A percentile compares a stretch with the other conserved stretches of the same genome.
These are phyloP conservation scores for Dryas iulia DNA, from an alignment of 1,140 invertebrate genomes.

Conservation along the genomic window DNA sequence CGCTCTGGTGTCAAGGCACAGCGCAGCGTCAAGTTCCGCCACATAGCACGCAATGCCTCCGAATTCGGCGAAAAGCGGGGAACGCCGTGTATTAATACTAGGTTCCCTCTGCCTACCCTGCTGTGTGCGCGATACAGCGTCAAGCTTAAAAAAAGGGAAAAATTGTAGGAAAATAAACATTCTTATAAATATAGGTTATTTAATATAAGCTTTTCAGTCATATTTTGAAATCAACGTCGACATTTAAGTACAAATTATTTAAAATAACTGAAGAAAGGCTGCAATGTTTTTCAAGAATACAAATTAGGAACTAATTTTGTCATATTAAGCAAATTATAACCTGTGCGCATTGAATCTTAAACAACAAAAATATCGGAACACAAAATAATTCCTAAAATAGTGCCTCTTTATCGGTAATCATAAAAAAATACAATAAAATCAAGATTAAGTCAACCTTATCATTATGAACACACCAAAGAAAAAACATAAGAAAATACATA, in stretches of 20 bases:
- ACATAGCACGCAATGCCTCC: no score
- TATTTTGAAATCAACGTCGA: not conserved
- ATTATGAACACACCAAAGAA: not conserved
- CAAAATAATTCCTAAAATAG: not conserved
- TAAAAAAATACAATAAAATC: not conserved
- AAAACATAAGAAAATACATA: not conserved
- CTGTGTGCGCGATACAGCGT: no score
- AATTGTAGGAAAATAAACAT: constrained; percentile 1
- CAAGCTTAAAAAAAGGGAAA: no score
- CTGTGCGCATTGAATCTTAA: not conserved
- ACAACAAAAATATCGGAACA: not conserved
- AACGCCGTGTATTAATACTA: no score
- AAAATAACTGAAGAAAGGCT: not conserved
- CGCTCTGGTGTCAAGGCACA: no score
- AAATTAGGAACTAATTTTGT: not conserved
- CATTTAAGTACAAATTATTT: constrained; percentile 1
- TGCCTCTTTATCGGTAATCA: not conserved
- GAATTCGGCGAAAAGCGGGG: no score
- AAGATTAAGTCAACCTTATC: not conserved
- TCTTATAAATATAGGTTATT: constrained; percentile 19
- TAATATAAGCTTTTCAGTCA: constrained; percentile 17
- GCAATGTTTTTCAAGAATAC: not conserved
- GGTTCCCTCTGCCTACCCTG: no score
- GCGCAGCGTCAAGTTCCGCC: no score
- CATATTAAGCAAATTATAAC: not conserved